Conservation (phyloP, 2,113 vertebrate species). For the Varanus salvator region DNA sequence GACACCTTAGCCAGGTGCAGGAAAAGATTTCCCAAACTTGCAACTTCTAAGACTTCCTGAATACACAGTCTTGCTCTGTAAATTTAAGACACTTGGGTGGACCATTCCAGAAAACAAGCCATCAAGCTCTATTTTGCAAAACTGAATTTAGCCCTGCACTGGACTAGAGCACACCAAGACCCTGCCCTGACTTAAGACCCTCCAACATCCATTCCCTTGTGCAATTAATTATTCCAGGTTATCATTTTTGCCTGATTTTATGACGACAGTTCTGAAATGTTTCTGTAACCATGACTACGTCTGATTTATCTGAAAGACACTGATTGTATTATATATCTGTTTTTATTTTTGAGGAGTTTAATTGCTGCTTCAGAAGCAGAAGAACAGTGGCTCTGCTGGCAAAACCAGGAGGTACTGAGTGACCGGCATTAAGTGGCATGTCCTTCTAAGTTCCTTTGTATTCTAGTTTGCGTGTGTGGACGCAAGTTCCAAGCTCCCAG, state of each 20-base stretch:
- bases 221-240: slow-evolving; percentile 51
- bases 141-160: accelerated
- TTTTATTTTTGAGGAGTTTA: slow-evolving; percentile 66
- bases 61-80: background rate
- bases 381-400: slow-evolving; percentile 54
- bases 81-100: background rate
- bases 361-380: slow-evolving; percentile 69
- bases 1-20: background rate
- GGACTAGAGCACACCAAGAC: accelerated
- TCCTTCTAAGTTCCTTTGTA: slow-evolving; percentile 58
- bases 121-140: no score
- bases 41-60: background rate
- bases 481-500: no score
- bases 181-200: background rate
- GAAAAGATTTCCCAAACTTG: background rate
- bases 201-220: background rate
- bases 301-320: slow-evolving; percentile 70
- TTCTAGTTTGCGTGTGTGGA: slow-evolving; percentile 33
- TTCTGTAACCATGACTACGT: slow-evolving; percentile 73
- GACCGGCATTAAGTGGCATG: slow-evolving; percentile 58
- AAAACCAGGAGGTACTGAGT: slow-evolving; percentile 66
- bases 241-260: slow-evolving; percentile 59
- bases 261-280: slow-evolving; percentile 63
- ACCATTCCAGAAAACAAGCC: no score
- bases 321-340: slow-evolving; percentile 59